phyloP scores from a whole-genome alignment of 1,140 invertebrate genomes.

The Ostrea edulis region DNA sequence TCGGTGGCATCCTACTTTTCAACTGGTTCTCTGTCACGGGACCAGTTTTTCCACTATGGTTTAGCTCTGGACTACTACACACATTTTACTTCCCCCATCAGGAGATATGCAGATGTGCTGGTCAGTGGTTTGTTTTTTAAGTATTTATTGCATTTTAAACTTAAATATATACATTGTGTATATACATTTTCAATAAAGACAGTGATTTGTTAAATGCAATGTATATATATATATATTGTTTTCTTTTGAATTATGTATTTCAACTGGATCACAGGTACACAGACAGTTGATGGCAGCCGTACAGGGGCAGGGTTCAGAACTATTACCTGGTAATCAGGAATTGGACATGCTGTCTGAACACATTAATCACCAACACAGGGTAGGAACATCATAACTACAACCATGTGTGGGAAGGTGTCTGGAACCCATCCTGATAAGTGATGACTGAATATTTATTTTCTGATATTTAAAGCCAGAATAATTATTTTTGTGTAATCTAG shows the following conservation, averaged over 20 bases:
- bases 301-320: slow-evolving; percentile 27
- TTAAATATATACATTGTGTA: not conserved
- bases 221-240: not conserved
- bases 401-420: too few species aligned
- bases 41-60: slow-evolving; percentile 78
- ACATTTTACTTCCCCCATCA: slow-evolving; percentile 80
- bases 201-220: not conserved
- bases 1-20: slow-evolving; percentile 78
- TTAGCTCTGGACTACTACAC: slow-evolving; percentile 78
- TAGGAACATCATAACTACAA: slow-evolving; percentile 52
- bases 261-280: slow-evolving; percentile 64
- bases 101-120: slow-evolving; percentile 79
- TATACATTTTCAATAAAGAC: not conserved
- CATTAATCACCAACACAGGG: slow-evolving; percentile 77
- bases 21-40: slow-evolving; percentile 69
- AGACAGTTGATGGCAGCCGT: slow-evolving; percentile 67
- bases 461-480: too few species aligned
- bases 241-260: not conserved
- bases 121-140: slow-evolving; percentile 56
- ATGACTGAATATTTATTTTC: too few species aligned
- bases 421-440: too few species aligned
- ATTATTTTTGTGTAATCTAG: too few species aligned
- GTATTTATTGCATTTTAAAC: not conserved
- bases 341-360: slow-evolving; percentile 71
- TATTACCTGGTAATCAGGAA: slow-evolving; percentile 67